These are phyloP conservation scores for Microcaecilia unicolor DNA, from an alignment of 2,797 vertebrate species.

Conservation along the genomic window DNA sequence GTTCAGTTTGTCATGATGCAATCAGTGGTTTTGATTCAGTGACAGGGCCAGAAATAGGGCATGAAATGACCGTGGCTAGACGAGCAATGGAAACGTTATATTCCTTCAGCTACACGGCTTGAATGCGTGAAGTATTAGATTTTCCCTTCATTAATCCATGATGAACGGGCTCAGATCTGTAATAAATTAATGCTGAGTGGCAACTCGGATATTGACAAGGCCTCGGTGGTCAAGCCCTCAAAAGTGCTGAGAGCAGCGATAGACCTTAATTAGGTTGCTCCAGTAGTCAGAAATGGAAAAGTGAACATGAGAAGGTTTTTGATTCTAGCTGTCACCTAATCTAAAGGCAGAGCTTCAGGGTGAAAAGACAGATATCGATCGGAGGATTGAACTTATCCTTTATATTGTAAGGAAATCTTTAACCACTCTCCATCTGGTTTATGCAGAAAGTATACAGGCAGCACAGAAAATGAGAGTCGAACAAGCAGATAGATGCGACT, in stretches of 20 bases:
- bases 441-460: too few species aligned
- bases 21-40: too few species aligned
- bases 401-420: too few species aligned
- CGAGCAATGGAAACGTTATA: too few species aligned
- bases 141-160: slow-evolving; percentile 13
- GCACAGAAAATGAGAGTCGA: too few species aligned
- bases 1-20: too few species aligned
- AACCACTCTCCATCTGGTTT: too few species aligned
- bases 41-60: too few species aligned
- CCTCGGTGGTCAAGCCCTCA: slow-evolving; percentile 5
- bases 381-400: too few species aligned
- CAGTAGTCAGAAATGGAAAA: slow-evolving; percentile 3
- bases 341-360: neutral
- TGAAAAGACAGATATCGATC: neutral
- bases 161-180: slow-evolving; percentile 16
- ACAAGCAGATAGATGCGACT: too few species aligned
- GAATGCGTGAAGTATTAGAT: neutral
- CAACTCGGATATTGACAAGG: slow-evolving; percentile 33
- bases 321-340: neutral
- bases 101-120: too few species aligned
- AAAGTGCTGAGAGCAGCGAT: slow-evolving; percentile 31
- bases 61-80: too few species aligned
- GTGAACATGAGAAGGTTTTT: slow-evolving; percentile 2
- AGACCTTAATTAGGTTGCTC: slow-evolving; percentile 14
- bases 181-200: slow-evolving; percentile 25